Percentiles rank a stretch among this genome's conserved stretches.
Evolutionary conservation across 2,113 vertebrate species (phyloP).

Genomic region (Ameiurus melas): DNA sequence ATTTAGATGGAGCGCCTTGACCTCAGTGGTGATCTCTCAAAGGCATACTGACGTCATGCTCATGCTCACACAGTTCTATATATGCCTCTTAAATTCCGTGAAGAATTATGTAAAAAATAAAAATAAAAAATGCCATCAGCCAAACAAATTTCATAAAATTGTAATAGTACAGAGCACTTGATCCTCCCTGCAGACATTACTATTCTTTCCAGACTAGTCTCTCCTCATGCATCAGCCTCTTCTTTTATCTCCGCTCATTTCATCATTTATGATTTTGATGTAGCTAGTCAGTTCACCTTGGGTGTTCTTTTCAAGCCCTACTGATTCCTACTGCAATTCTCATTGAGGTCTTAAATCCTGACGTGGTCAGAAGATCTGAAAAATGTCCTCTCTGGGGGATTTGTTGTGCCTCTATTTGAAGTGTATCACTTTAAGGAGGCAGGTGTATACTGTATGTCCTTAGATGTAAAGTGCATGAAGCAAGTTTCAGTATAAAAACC

Average conservation of each 20-base stretch:
- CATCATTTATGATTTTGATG: slow-evolving; percentile 32
- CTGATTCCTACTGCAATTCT: neutral
- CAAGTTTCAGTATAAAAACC: neutral
- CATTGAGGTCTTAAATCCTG: slow-evolving; percentile 38
- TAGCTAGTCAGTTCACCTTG: slow-evolving; percentile 40
- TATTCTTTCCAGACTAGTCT: slow-evolving; percentile 37
- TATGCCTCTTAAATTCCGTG: neutral
- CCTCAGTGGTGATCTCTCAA: slow-evolving; percentile 6
- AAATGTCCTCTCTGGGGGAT: neutral
- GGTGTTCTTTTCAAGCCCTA: slow-evolving; percentile 33
- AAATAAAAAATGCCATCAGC: slow-evolving; percentile 41
- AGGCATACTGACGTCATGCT: neutral
- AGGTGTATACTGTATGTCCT: neutral
- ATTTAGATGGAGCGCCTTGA: slow-evolving; percentile 31
- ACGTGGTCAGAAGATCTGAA: slow-evolving; percentile 13
- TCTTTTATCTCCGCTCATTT: slow-evolving; percentile 21
- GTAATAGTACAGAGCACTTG: slow-evolving; percentile 54
- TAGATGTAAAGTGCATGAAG: slow-evolving; percentile 10
- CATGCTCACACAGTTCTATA: neutral
- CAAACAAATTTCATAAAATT: slow-evolving; percentile 52
- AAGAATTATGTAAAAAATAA: slow-evolving; percentile 15
- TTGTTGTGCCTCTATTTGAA: slow-evolving; percentile 1
- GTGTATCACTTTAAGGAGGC: neutral
- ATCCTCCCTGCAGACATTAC: slow-evolving; percentile 49
- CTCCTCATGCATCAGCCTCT: slow-evolving; percentile 1